Evolutionary conservation across 1,140 invertebrate genomes (phyloP).

Genomic region (Camponotus vicinus): DNA sequence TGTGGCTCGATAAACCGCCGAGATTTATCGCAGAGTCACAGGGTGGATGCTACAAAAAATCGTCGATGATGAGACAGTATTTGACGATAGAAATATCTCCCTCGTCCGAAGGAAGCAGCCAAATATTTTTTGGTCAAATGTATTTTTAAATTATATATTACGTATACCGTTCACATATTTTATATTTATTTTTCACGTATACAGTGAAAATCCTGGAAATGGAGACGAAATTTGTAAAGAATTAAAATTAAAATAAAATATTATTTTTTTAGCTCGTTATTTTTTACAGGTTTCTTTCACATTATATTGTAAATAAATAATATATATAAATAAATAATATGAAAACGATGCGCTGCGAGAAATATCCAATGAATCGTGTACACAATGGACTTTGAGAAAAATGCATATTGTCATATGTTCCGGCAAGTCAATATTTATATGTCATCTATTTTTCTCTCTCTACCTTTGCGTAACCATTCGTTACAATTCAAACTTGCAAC

Average conservation of each 20-base stretch:
- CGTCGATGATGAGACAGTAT: too few species aligned
- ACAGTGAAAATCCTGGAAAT: too few species aligned
- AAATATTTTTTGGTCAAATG: constrained; percentile 1
- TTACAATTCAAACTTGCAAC: constrained; percentile 57
- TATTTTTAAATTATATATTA: too few species aligned
- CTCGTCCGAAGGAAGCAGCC: background rate
- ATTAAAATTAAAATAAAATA: constrained; percentile 20
- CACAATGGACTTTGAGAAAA: background rate
- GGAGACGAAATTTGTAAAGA: background rate
- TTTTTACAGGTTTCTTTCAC: background rate
- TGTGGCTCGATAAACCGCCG: background rate
- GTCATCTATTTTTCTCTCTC: background rate
- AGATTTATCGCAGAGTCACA: background rate
- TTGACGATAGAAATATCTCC: background rate
- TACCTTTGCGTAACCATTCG: constrained; percentile 24
- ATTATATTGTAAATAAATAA: background rate
- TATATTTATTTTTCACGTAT: too few species aligned
- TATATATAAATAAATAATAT: too few species aligned
- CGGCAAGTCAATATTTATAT: constrained; percentile 14
- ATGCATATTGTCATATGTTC: background rate
- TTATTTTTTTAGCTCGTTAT: background rate
- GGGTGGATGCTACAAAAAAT: background rate
- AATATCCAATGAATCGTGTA: background rate
- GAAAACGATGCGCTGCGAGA: background rate
- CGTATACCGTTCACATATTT: too few species aligned